phyloP scores from a whole-genome alignment of 2,113 vertebrate genomes.

The Cervus canadensis region DNA sequence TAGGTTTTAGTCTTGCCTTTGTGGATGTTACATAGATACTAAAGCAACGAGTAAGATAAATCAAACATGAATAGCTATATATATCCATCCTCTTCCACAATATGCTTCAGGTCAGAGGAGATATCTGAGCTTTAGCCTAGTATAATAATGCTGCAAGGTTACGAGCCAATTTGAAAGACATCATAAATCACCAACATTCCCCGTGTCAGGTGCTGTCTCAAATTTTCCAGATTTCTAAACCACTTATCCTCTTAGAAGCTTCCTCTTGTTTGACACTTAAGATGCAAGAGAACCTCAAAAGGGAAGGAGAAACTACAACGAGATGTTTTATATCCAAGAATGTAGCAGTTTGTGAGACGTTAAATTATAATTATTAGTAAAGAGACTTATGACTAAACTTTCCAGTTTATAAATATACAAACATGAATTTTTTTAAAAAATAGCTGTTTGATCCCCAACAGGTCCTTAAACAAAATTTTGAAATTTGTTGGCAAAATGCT shows the following conservation, averaged over 20 bases:
- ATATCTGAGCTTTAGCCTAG: conserved; percentile 45
- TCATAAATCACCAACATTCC: conserved; percentile 63
- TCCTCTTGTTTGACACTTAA: neutral
- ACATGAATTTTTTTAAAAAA: neutral
- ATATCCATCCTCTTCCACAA: neutral
- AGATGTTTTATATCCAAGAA: neutral
- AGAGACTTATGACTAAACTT: neutral
- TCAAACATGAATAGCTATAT: neutral
- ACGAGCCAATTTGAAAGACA: conserved; percentile 58
- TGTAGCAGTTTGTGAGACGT: neutral
- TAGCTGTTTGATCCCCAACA: neutral
- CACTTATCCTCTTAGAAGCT: neutral
- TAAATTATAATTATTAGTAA: neutral
- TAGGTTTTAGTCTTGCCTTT: neutral
- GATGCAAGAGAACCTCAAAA: neutral
- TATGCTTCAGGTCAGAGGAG: neutral
- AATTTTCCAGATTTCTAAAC: conserved; percentile 48
- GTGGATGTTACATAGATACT: neutral
- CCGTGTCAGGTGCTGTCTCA: conserved; percentile 19
- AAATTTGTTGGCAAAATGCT: neutral
- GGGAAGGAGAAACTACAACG: neutral
- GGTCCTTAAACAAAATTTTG: neutral
- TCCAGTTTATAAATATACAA: neutral
- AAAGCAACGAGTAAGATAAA: conserved; percentile 23
- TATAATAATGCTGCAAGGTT: conserved; percentile 48